These are phyloP conservation scores for Phallusia fumigata DNA, from an alignment of 23 tunicate genomes.

Conservation along the genomic window DNA sequence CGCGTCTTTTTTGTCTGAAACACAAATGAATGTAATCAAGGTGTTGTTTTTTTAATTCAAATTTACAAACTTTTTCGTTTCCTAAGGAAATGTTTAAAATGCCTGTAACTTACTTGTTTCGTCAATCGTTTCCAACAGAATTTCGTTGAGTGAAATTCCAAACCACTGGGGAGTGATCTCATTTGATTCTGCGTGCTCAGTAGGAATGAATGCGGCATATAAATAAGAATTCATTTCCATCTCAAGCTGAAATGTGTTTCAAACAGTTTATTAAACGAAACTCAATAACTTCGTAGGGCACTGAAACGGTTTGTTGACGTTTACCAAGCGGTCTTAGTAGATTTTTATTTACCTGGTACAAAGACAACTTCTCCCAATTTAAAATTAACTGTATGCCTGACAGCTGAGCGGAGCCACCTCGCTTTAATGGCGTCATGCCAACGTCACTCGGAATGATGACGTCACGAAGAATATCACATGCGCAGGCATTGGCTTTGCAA, in stretches of 20 bases:
- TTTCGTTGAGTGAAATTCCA: not conserved
- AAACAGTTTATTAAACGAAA: too few relatives aligned
- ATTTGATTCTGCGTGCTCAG: not conserved
- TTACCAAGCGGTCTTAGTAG: too few relatives aligned
- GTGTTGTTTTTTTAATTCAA: too few relatives aligned
- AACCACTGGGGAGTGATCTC: conserved; percentile 1
- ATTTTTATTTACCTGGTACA: not conserved
- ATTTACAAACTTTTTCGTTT: not conserved
- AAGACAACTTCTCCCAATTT: not conserved
- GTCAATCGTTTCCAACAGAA: not conserved
- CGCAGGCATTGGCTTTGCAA: not conserved
- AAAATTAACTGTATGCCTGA: not conserved
- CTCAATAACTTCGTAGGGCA: too few relatives aligned
- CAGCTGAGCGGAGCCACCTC: not conserved
- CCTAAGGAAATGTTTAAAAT: not conserved
- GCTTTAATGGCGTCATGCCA: not conserved
- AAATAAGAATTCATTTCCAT: not conserved
- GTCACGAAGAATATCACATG: not conserved
- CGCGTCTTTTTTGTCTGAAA: conserved; percentile 28
- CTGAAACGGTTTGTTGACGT: too few relatives aligned
- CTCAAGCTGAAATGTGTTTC: too few relatives aligned
- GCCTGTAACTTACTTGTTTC: not conserved
- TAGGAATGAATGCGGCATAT: not conserved
- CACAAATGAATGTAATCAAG: too few relatives aligned
- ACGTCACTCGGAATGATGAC: not conserved